Evolutionary conservation across 2,113 vertebrate species (phyloP), one percentile per base, ranked within the genome.

Genomic region (Solea solea): DNA sequence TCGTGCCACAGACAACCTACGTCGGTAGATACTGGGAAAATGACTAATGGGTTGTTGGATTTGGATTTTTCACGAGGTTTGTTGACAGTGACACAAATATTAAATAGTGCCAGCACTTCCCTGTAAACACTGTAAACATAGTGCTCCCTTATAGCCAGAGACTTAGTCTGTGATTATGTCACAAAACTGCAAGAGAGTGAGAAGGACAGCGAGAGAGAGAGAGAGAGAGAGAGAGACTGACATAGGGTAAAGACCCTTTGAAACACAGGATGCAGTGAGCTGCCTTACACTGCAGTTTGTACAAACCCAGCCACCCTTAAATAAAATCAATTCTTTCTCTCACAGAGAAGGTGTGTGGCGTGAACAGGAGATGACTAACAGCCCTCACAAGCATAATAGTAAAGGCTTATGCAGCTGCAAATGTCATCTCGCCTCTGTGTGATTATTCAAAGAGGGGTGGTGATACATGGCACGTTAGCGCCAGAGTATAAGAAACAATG

Each of bases 371-470:
- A 86, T 77, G 75, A 87, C 74, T 88, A 86, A 86, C 60, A 84
- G 46, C 51, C 66, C 55, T 76, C 2, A 15, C 61, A 69, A 65
- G 74, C 80, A 77, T 83, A 85, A 85, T 50, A 55, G 64, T 46
- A 59, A 80, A 83, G 76, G 87, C 73, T 66, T 76, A 78, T 83
- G 74, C 66, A 77, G 73, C 84, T 81, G 83, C 83, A 78, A 88
- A 59, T 86, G 74, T 81, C 69, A 81, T 82, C 65, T 64, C 64
- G 56, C 75, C 65, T 69, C 74, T 74, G 56, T 70, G 69, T 61
- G 76, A 87, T 89, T 84, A 84, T 87, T 88, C 75, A 84, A 64
- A 81, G 34, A 48, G 52, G 66, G 46, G 68, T 1, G 60, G 40
- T 53, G 76, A 84, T 85, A 84, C 81, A 68, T 51, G 9, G 51